Base-by-base conservation (phyloP, 2,113 vertebrate species). In the Paramisgurnus dabryanus region DNA sequence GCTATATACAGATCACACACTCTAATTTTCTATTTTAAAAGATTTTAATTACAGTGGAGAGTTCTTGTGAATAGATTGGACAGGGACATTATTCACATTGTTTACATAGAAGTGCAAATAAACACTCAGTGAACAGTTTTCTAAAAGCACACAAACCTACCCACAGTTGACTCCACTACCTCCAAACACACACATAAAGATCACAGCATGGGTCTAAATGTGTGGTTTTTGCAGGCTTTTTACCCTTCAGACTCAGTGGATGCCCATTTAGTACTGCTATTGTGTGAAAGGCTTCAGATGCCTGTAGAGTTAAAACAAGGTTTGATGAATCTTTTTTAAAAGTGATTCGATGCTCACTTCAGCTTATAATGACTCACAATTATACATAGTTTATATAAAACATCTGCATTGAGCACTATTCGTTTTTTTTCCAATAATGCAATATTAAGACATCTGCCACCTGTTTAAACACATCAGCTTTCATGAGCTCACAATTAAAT, bases 1-100 rank as follows among this genome's bases (percentile, higher is more conserved):
- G 41, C 43, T 67, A 71, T 71, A 80, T 72, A 80, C 72, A 80
- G 68, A 80, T 72, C 61, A 71, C 57, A 80, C 68, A 55, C 43
- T 80, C 4, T 65, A 53, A 64, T 71, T 53, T 72, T 64, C 63
- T 67, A 66, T 77, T 66, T 55, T 77, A 66, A 77, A 77, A 66
- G 10, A 77, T 34, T 77, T 77, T 77, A 77, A 77, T 66, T 77
- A 77, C 47, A 53, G 75, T 53, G 47, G 61, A 66, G 27, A 47
- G 27, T 65, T 66, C 63, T 77, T 6, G 61, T 67, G 63, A 63
- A 77, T 55, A 15, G 45, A 77, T 55, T 67, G 47, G 63, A 55
- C 17, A 55, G 63, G 45, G 63, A 53, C 10, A 12, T 34, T 65
- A 18, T 39, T 39, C 3, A 3, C 22, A 64, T 50, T 76, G 65